These are phyloP conservation scores for Papilio dardanus DNA, from an alignment of 1,140 invertebrate species.

Conservation along the genomic window DNA sequence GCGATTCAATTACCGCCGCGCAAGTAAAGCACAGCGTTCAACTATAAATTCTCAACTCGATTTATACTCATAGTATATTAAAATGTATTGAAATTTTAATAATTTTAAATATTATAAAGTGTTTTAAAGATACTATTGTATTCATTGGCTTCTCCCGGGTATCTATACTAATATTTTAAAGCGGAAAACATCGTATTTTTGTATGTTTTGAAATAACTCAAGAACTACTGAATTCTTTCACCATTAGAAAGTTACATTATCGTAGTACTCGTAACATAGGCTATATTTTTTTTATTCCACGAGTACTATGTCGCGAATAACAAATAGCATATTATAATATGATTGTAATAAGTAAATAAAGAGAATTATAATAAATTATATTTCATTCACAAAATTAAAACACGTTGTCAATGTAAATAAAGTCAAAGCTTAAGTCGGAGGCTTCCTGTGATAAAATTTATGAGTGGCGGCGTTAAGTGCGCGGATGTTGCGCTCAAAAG, in stretches of 20 bases:
- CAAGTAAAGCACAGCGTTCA: background rate
- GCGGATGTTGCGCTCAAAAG: slow-evolving; percentile 30
- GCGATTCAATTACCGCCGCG: slow-evolving; percentile 24
- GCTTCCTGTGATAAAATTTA: slow-evolving; percentile 37
- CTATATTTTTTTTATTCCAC: too few species aligned
- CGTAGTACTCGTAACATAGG: too few species aligned
- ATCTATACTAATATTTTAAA: too few species aligned
- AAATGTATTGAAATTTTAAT: background rate
- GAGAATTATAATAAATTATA: too few species aligned
- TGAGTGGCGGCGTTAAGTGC: slow-evolving; percentile 32
- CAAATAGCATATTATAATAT: too few species aligned
- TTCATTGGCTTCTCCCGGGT: too few species aligned
- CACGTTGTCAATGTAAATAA: slow-evolving; percentile 32
- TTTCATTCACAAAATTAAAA: slow-evolving; percentile 1
- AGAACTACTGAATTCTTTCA: too few species aligned
- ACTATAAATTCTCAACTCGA: slow-evolving; percentile 16
- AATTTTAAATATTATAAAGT: background rate
- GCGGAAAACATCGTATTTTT: too few species aligned
- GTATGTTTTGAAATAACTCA: too few species aligned
- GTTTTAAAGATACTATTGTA: background rate
- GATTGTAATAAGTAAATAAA: too few species aligned
- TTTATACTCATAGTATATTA: background rate
- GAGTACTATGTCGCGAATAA: too few species aligned
- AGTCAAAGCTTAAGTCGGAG: slow-evolving; percentile 20
- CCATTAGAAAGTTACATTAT: too few species aligned